A percentile compares a stretch with the other conserved stretches of the same genome.
Evolutionary conservation across 2,797 vertebrate genomes (phyloP).

Genomic region (Urosaurus nigricauda): DNA sequence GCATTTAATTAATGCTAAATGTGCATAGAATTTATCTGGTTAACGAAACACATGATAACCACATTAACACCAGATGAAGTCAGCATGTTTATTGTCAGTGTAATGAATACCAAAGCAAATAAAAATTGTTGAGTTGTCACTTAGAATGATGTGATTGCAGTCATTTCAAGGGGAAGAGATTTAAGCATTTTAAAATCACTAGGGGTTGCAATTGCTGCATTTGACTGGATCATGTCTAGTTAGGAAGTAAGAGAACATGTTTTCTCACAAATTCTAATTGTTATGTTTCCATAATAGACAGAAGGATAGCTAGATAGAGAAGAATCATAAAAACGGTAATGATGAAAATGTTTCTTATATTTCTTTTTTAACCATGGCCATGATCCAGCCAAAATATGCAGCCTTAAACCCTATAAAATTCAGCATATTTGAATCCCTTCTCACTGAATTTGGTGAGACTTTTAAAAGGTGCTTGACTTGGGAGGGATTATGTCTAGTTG

Average conservation of each 20-base stretch:
- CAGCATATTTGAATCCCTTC: neutral
- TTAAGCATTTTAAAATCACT: neutral
- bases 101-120: constrained; percentile 62
- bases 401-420: neutral
- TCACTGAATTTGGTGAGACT: neutral
- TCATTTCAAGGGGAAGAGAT: neutral
- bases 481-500: neutral
- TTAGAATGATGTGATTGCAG: constrained; percentile 60
- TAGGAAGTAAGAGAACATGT: constrained; percentile 26
- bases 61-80: constrained; percentile 81
- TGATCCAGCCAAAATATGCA: neutral
- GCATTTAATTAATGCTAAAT: constrained; percentile 74
- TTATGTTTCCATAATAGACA: neutral
- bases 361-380: constrained; percentile 6
- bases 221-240: neutral
- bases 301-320: neutral
- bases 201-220: neutral
- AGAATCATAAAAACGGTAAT: constrained; percentile 19
- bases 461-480: neutral
- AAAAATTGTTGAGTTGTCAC: constrained; percentile 49
- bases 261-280: constrained; percentile 37
- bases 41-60: constrained; percentile 68
- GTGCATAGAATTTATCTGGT: constrained; percentile 65
- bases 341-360: constrained; percentile 21
- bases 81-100: constrained; percentile 68